Evolutionary conservation across 2,797 vertebrate species (phyloP).

Genomic region (Pipistrellus kuhlii): DNA sequence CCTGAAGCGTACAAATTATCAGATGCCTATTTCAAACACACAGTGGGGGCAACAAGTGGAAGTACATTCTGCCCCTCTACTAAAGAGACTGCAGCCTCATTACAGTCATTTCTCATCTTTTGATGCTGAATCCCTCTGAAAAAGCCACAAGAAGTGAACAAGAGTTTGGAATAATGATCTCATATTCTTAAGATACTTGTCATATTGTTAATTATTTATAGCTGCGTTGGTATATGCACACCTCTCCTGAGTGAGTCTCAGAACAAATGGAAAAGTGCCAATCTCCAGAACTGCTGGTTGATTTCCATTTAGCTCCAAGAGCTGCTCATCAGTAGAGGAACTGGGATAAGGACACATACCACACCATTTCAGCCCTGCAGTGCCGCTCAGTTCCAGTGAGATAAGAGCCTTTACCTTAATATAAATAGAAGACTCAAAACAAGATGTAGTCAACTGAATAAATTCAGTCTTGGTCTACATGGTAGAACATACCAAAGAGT

Average conservation of each 20-base stretch:
- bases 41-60: not conserved
- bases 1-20: not conserved
- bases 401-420: not conserved
- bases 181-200: not conserved
- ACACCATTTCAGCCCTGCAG: not conserved
- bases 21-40: not conserved
- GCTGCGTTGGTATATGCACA: not conserved
- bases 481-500: conserved; percentile 7
- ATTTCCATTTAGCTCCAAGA: not conserved
- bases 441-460: not conserved
- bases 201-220: not conserved
- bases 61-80: not conserved
- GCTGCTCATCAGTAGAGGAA: not conserved
- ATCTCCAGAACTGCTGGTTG: not conserved
- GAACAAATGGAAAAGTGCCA: conserved; percentile 30
- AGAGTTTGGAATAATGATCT: not conserved
- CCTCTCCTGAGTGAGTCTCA: conserved; percentile 48
- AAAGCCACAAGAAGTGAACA: conserved; percentile 26
- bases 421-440: not conserved
- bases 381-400: not conserved
- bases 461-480: not conserved
- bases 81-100: not conserved
- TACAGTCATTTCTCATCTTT: not conserved
- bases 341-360: not conserved
- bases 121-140: not conserved